phyloP scores from a whole-genome alignment of 2,888 invertebrate species.

The Eupithecia insigniata region DNA sequence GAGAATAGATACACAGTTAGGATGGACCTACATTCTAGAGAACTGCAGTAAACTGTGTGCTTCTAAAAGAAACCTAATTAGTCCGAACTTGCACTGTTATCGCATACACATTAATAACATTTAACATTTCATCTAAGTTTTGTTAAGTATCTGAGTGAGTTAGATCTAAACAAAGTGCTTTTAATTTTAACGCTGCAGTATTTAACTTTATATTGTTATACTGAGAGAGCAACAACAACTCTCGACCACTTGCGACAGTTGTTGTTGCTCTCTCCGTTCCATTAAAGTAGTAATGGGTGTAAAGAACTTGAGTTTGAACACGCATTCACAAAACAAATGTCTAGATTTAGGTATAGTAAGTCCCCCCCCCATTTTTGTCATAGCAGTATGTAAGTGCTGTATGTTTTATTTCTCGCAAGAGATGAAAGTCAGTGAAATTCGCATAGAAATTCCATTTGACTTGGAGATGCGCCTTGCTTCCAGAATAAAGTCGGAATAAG shows the following conservation, averaged over 20 bases:
- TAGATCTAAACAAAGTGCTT: not conserved
- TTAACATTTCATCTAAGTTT: slow-evolving; percentile 33
- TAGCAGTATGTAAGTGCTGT: not conserved
- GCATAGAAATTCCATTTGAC: not conserved
- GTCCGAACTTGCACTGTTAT: slow-evolving; percentile 20
- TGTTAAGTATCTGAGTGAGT: not conserved
- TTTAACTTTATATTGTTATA: not conserved
- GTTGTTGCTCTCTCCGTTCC: not conserved
- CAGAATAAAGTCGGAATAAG: not conserved
- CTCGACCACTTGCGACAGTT: not conserved
- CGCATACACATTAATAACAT: slow-evolving; percentile 27
- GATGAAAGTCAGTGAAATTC: not conserved
- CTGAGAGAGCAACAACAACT: no score
- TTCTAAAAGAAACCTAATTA: slow-evolving; percentile 11
- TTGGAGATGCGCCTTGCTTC: not conserved
- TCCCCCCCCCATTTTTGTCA: not conserved
- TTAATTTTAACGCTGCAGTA: not conserved
- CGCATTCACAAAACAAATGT: not conserved
- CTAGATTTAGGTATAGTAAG: not conserved
- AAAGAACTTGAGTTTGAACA: not conserved
- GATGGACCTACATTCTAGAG: not conserved
- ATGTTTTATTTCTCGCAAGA: not conserved
- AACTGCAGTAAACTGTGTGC: not conserved
- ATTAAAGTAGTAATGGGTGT: not conserved
- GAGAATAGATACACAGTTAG: not conserved